These are phyloP conservation scores for Aphidoletes aphidimyza DNA, from an alignment of 2,888 invertebrate genomes.

Conservation along the genomic window DNA sequence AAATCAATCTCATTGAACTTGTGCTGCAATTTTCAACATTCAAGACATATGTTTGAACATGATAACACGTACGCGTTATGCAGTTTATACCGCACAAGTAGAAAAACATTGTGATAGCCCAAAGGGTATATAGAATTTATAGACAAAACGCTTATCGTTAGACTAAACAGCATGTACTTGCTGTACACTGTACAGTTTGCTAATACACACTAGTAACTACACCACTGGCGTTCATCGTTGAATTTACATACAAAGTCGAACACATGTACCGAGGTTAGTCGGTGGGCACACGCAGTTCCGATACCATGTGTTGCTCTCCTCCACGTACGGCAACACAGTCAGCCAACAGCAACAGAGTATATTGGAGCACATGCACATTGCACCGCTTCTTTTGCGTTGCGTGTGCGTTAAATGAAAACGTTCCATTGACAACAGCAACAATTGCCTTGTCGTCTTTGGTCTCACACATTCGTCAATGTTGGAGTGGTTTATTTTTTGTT, in stretches of 20 bases:
- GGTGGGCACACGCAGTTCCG: not conserved
- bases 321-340: not conserved
- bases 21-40: too few species aligned
- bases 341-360: too few species aligned
- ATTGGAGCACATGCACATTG: constrained; percentile 34
- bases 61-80: too few species aligned
- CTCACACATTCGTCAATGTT: not conserved
- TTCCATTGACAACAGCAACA: not conserved
- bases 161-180: not conserved
- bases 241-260: not conserved
- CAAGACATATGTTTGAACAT: too few species aligned
- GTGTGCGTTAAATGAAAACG: not conserved
- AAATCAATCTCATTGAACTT: too few species aligned
- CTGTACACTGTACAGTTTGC: too few species aligned
- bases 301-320: not conserved
- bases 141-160: not conserved
- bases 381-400: not conserved
- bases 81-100: too few species aligned
- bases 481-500: too few species aligned
- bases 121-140: not conserved
- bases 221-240: not conserved
- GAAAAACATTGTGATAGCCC: not conserved
- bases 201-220: not conserved
- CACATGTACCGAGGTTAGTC: not conserved
- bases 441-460: not conserved